phyloP scores from a whole-genome alignment of 37 sponge, comb jelly and placozoan genomes.

The Chondrosia reniformis region DNA sequence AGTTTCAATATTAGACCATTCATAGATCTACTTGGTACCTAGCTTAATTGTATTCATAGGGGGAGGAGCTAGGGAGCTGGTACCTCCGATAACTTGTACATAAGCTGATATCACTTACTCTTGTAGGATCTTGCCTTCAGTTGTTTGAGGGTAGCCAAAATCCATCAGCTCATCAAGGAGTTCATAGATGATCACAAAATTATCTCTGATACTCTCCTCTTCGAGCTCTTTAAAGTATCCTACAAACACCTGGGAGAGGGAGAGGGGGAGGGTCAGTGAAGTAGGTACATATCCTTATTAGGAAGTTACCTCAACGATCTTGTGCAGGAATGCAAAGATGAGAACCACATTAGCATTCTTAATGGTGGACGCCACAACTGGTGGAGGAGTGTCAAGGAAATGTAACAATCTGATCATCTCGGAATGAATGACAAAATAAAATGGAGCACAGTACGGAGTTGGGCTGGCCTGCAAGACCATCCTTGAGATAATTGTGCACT shows the following conservation, averaged over 20 bases:
- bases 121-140: constrained; percentile 92
- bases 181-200: constrained; percentile 97
- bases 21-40: too few relatives aligned
- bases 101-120: too few relatives aligned
- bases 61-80: too few relatives aligned
- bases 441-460: too few relatives aligned
- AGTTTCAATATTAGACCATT: too few relatives aligned
- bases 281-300: neutral
- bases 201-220: constrained; percentile 96
- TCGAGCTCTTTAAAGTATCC: constrained; percentile 96
- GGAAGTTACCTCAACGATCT: constrained; percentile 72
- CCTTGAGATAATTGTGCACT: too few relatives aligned
- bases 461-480: too few relatives aligned
- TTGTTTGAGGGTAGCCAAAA: constrained; percentile 98
- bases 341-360: constrained; percentile 97
- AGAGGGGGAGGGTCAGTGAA: neutral
- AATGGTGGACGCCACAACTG: constrained; percentile 92
- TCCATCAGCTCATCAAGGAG: constrained; percentile 96
- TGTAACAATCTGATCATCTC: too few relatives aligned
- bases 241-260: constrained; percentile 56
- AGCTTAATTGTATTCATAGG: too few relatives aligned
- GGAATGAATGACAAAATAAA: too few relatives aligned
- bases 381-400: neutral
- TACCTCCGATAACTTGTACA: too few relatives aligned
- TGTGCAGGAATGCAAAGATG: constrained; percentile 90